Evolutionary conservation across 2,113 vertebrate genomes (phyloP).

Genomic region (Martes martes): DNA sequence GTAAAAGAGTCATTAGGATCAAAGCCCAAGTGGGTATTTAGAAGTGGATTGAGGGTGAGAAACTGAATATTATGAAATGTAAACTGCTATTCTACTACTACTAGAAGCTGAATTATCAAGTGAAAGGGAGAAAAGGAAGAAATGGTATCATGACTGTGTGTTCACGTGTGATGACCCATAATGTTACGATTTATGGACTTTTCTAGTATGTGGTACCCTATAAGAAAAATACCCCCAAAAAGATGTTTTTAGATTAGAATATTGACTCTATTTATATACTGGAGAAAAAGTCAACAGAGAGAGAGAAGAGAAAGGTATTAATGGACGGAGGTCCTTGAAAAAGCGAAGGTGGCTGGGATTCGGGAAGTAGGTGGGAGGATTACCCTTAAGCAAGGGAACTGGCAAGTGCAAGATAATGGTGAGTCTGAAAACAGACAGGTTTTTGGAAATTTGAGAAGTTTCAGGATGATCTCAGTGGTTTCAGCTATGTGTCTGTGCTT

Average conservation of each 20-base stretch:
- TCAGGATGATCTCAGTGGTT: not conserved
- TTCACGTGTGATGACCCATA: rapidly evolving
- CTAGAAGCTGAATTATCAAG: not conserved
- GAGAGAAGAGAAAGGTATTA: not conserved
- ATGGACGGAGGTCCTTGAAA: not conserved
- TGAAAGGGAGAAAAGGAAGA: not conserved
- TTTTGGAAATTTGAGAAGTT: not conserved
- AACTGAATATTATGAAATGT: not conserved
- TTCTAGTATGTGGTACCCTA: not conserved
- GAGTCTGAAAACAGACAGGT: not conserved
- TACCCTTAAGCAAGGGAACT: not conserved
- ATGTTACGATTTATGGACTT: not conserved
- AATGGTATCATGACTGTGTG: rapidly evolving
- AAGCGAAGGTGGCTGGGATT: not conserved
- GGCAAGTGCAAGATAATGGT: not conserved
- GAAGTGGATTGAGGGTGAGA: not conserved
- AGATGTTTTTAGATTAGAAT: not conserved
- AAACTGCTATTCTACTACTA: not conserved
- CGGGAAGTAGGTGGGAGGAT: not conserved
- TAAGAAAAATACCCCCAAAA: not conserved
- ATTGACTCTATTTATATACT: not conserved
- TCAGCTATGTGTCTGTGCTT: not conserved
- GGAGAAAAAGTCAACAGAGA: not conserved
- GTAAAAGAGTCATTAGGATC: not conserved
- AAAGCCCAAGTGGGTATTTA: not conserved